Evolutionary conservation across 2,797 vertebrate genomes (phyloP).

Genomic region (Ataeniobius toweri): DNA sequence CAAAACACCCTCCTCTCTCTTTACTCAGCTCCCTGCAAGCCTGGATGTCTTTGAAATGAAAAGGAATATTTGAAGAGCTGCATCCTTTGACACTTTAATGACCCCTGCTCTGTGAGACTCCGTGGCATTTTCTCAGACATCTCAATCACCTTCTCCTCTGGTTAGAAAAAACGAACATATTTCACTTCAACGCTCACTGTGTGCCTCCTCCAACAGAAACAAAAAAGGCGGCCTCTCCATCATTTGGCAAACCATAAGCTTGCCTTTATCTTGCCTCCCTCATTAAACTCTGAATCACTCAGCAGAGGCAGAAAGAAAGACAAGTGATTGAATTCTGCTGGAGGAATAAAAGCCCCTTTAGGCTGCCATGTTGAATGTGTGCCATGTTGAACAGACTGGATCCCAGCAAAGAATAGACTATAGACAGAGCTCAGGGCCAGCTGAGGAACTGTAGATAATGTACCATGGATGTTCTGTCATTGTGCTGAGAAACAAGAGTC

Average conservation of each 20-base stretch:
- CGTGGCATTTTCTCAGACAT: slow-evolving; percentile 67
- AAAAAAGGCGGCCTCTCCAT: slow-evolving; percentile 66
- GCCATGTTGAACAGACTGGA: slow-evolving; percentile 65
- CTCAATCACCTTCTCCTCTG: slow-evolving; percentile 66
- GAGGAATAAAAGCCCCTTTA: slow-evolving; percentile 70
- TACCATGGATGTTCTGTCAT: slow-evolving; percentile 56
- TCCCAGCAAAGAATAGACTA: slow-evolving; percentile 57
- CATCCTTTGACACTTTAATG: slow-evolving; percentile 61
- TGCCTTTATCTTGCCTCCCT: slow-evolving; percentile 66
- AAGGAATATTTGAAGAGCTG: slow-evolving; percentile 42
- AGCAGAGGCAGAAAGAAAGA: slow-evolving; percentile 51
- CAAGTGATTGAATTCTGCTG: slow-evolving; percentile 66
- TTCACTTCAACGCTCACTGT: slow-evolving; percentile 62
- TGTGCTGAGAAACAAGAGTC: slow-evolving; percentile 53
- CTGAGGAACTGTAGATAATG: slow-evolving; percentile 69
- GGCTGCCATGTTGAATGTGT: slow-evolving; percentile 69
- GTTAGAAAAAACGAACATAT: slow-evolving; percentile 34
- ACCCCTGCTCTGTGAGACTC: slow-evolving; percentile 62
- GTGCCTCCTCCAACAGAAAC: slow-evolving; percentile 62
- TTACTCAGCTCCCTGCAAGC: not conserved
- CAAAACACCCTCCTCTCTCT: not conserved
- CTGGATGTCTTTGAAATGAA: slow-evolving; percentile 23
- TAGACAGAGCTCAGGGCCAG: slow-evolving; percentile 53
- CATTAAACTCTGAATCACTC: slow-evolving; percentile 76
- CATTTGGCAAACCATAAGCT: slow-evolving; percentile 69